phyloP scores from a whole-genome alignment of 1,140 invertebrate species.

The Ooceraea biroi region DNA sequence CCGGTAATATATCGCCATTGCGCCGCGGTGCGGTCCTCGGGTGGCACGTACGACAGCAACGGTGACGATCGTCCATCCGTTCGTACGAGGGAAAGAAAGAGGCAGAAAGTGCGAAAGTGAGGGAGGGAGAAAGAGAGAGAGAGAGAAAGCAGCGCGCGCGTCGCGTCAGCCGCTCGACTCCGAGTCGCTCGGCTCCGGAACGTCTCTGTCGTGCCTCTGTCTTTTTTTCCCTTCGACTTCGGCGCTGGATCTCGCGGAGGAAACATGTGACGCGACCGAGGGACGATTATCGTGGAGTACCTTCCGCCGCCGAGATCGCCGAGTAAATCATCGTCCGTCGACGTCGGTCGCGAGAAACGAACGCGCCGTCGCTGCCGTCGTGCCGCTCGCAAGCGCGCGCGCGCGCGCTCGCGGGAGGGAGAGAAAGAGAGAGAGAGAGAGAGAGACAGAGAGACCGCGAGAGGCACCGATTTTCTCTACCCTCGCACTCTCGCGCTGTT shows the following conservation, averaged over 20 bases:
- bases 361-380: conserved; percentile 22
- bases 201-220: too few species aligned
- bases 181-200: neutral
- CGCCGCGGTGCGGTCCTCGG: neutral
- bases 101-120: neutral
- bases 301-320: neutral
- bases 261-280: conserved; percentile 6
- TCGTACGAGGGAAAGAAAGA: neutral
- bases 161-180: conserved; percentile 17
- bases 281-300: neutral
- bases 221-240: neutral
- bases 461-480: conserved; percentile 6
- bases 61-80: conserved; percentile 17
- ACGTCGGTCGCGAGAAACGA: conserved; percentile 29
- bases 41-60: conserved; percentile 24
- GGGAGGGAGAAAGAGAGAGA: neutral
- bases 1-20: conserved; percentile 43
- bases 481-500: conserved; percentile 13
- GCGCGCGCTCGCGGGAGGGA: conserved; percentile 16
- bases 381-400: neutral
- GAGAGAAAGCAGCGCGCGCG: conserved; percentile 33
- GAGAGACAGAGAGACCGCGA: neutral
- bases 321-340: neutral
- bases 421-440: conserved; percentile 20
- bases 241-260: neutral